These are phyloP conservation scores for Syrista parreyssii DNA, from an alignment of 2,888 invertebrate species.

Conservation along the genomic window DNA sequence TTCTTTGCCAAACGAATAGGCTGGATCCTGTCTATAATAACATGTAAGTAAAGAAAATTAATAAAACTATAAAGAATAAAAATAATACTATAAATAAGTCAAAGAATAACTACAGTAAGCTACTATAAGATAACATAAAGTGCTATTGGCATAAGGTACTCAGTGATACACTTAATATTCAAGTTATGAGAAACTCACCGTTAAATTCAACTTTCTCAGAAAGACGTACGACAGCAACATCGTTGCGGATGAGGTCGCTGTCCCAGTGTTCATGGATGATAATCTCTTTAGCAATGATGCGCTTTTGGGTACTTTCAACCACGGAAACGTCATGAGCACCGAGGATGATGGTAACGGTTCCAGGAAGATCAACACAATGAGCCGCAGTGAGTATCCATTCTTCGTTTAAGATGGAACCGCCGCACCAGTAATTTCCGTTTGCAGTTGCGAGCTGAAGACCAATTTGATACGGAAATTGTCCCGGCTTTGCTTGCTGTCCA, in stretches of 20 bases:
- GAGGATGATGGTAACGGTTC: slow-evolving; percentile 17
- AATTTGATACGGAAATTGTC: slow-evolving; percentile 19
- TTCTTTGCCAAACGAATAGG: slow-evolving; percentile 61
- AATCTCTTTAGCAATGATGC: slow-evolving; percentile 20
- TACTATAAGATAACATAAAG: no score
- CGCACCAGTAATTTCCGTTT: slow-evolving; percentile 6
- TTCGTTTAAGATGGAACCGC: slow-evolving; percentile 15
- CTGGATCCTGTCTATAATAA: slow-evolving; percentile 59
- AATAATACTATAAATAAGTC: neutral
- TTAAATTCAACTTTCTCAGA: slow-evolving; percentile 23
- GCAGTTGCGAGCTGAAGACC: neutral
- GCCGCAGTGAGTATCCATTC: slow-evolving; percentile 19
- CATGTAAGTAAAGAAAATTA: neutral
- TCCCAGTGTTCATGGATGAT: slow-evolving; percentile 26
- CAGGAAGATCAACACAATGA: slow-evolving; percentile 14
- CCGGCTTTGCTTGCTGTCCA: slow-evolving; percentile 6
- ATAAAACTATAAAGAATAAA: neutral
- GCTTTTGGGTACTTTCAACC: slow-evolving; percentile 13
- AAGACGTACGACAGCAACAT: slow-evolving; percentile 41
- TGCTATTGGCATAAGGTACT: no score
- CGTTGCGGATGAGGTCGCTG: slow-evolving; percentile 26
- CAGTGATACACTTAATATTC: neutral
- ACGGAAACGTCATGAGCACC: slow-evolving; percentile 19
- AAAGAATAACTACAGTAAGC: neutral
- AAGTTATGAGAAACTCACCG: slow-evolving; percentile 18